These are phyloP conservation scores for Luscinia megarhynchos DNA, from an alignment of 2,797 vertebrate genomes.

Conservation along the genomic window DNA sequence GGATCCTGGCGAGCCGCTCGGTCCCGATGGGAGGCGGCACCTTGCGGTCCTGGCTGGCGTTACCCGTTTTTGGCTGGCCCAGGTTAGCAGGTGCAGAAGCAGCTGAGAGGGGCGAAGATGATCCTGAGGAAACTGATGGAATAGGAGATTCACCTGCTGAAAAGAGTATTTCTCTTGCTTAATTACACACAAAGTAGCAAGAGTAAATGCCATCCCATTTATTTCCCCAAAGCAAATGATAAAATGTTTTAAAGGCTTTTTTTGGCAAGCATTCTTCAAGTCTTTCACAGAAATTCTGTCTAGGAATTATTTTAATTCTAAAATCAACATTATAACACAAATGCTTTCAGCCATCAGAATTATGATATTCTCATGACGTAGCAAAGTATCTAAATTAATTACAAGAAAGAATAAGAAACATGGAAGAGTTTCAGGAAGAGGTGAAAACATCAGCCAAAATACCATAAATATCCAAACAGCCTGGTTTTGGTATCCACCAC, in stretches of 20 bases:
- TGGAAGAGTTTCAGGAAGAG: slow-evolving; percentile 66
- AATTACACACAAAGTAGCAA: slow-evolving; percentile 58
- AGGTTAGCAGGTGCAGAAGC: slow-evolving; percentile 86
- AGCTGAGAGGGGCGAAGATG: slow-evolving; percentile 91
- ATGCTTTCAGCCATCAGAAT: slow-evolving; percentile 57
- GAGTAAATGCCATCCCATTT: neutral
- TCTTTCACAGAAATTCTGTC: neutral
- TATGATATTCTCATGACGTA: neutral
- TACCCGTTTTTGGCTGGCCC: slow-evolving; percentile 89
- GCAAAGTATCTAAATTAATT: neutral
- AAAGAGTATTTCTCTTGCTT: slow-evolving; percentile 79
- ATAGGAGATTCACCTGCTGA: slow-evolving; percentile 93
- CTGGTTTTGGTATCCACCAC: slow-evolving; percentile 24
- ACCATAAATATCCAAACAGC: neutral
- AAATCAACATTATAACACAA: slow-evolving; percentile 5
- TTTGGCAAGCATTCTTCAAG: neutral
- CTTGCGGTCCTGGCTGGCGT: slow-evolving; percentile 88
- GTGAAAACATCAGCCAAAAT: slow-evolving; percentile 45
- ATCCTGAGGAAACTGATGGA: slow-evolving; percentile 92
- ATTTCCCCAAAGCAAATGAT: neutral
- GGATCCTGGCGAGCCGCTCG: slow-evolving; percentile 92
- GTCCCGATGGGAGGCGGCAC: slow-evolving; percentile 97
- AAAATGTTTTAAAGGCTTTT: neutral
- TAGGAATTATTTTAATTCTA: neutral
- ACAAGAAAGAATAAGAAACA: slow-evolving; percentile 59